Evolutionary conservation across 2,888 invertebrate species (phyloP).

Genomic region (Flexamia atlantica): DNA sequence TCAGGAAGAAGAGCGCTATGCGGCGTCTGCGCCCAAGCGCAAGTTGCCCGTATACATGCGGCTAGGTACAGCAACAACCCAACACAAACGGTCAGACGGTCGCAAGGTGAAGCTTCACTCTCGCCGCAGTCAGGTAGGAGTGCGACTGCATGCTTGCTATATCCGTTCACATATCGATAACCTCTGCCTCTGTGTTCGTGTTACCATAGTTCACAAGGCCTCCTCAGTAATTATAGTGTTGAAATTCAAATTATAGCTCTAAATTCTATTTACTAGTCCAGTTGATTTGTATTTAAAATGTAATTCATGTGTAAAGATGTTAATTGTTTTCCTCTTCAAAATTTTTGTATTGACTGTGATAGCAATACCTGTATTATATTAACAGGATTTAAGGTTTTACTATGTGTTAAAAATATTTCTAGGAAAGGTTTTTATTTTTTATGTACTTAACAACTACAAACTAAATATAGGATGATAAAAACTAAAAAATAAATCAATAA

Average conservation of each 20-base stretch:
- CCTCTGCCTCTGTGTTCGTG: conserved; percentile 7
- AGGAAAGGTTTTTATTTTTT: no score
- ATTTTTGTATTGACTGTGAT: no score
- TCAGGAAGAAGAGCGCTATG: conserved; percentile 16
- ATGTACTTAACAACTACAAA: no score
- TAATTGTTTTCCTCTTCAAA: not conserved
- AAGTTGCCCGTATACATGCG: conserved; percentile 58
- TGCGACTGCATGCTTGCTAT: conserved; percentile 53
- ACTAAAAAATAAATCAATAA: no score
- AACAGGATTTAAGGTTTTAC: no score
- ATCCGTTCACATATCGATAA: not conserved
- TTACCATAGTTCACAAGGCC: not conserved
- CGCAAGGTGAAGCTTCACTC: conserved; percentile 57
- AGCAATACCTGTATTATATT: no score
- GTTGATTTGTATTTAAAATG: not conserved
- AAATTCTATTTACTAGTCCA: not conserved
- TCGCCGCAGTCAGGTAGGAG: conserved; percentile 56
- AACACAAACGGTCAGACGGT: conserved; percentile 7
- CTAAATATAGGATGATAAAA: no score
- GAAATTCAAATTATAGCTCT: conserved; percentile 18
- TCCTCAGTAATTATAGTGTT: not conserved
- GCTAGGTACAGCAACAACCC: conserved; percentile 27
- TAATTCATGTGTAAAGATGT: not conserved
- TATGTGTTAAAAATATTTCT: no score
- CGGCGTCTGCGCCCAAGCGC: conserved; percentile 25